phyloP scores from a whole-genome alignment of 1,140 invertebrate genomes.

The Hesperophylax magnus region DNA sequence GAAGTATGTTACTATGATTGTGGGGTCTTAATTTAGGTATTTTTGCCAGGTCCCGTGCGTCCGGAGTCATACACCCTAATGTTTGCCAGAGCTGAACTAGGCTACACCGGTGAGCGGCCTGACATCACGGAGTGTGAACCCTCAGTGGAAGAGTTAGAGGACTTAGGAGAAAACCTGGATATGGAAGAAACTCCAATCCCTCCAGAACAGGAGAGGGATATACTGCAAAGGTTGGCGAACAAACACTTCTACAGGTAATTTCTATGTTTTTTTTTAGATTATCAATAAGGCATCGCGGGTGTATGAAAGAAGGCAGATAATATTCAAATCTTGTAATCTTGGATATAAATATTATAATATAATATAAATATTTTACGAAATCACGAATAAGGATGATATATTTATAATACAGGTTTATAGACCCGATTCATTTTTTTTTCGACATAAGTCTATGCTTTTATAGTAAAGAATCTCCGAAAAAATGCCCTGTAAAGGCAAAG shows the following conservation, averaged over 20 bases:
- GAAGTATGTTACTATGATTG: no score
- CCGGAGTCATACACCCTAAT: constrained; percentile 55
- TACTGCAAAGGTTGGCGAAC: constrained; percentile 53
- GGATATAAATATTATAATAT: no score
- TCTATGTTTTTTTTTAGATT: background rate
- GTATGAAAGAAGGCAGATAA: no score
- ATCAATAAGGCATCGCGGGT: no score
- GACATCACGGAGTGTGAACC: constrained; percentile 54
- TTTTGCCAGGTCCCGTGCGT: constrained; percentile 52
- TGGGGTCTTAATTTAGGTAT: background rate
- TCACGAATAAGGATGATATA: no score
- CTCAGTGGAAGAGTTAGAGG: constrained; percentile 52
- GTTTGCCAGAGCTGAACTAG: constrained; percentile 54
- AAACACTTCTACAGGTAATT: constrained; percentile 56
- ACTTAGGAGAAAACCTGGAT: constrained; percentile 37
- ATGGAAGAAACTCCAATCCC: constrained; percentile 43
- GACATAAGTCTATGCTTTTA: no score
- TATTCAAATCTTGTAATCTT: no score
- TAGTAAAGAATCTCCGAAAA: no score
- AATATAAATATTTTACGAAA: no score
- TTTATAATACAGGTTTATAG: no score
- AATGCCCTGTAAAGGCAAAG: no score
- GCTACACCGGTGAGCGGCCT: constrained; percentile 33
- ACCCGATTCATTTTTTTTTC: no score
- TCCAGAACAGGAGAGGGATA: constrained; percentile 51